Evolutionary conservation across 2,888 invertebrate species (phyloP).

Genomic region (Scrobipalpa atriplicella): DNA sequence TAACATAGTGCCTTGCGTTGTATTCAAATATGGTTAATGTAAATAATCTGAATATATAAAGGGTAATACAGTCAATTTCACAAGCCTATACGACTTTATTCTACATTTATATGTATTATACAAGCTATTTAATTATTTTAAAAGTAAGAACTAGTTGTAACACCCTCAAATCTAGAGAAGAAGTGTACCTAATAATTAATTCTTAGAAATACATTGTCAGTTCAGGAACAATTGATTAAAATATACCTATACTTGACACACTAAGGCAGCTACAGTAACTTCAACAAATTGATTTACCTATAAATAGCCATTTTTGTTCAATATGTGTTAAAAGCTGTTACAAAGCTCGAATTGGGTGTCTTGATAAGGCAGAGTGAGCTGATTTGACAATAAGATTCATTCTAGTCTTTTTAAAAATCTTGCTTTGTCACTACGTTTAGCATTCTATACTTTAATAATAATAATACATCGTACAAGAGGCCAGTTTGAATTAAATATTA

Average conservation of each 20-base stretch:
- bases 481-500: conserved; percentile 27
- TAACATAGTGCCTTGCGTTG: conserved; percentile 78
- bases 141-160: background rate
- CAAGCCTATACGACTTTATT: conserved; percentile 68
- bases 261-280: no score
- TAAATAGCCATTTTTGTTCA: no score
- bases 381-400: conserved; percentile 75
- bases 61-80: conserved; percentile 76
- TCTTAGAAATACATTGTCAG: background rate
- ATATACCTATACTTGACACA: background rate
- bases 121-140: conserved; percentile 56
- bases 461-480: conserved; percentile 19
- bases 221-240: background rate
- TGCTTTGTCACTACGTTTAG: conserved; percentile 55
- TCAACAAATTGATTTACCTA: background rate
- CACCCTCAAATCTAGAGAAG: background rate
- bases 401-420: conserved; percentile 74
- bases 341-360: conserved; percentile 3
- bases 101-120: conserved; percentile 58
- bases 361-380: conserved; percentile 63
- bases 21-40: conserved; percentile 60
- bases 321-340: no score
- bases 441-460: conserved; percentile 23
- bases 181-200: background rate
- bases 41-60: conserved; percentile 62